A percentile compares a stretch with the other conserved stretches of the same genome.
Evolutionary conservation across 1,140 invertebrate genomes (phyloP).

Genomic region (Melipona quadrifasciata): DNA sequence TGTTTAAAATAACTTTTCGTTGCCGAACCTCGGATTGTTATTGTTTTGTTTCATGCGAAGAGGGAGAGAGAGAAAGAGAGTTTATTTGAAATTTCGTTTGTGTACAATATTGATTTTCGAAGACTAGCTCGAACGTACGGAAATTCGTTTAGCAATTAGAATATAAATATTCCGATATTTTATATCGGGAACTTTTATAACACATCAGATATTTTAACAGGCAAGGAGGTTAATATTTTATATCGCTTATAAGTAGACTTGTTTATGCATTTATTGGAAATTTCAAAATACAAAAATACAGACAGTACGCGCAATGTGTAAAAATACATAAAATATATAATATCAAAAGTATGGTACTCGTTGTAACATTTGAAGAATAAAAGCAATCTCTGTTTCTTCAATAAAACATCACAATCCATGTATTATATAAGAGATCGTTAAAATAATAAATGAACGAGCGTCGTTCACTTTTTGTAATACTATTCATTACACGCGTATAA

Average conservation of each 20-base stretch:
- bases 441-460: neutral
- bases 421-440: neutral
- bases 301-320: too few relatives aligned
- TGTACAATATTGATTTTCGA: neutral
- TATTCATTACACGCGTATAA: neutral
- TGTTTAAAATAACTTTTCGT: neutral
- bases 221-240: neutral
- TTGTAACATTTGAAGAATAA: too few relatives aligned
- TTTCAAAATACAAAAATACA: too few relatives aligned
- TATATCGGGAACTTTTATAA: neutral
- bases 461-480: neutral
- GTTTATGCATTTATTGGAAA: too few relatives aligned
- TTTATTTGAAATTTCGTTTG: neutral
- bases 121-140: neutral
- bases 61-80: neutral
- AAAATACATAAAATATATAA: too few relatives aligned
- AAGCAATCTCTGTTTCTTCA: too few relatives aligned
- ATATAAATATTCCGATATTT: neutral
- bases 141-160: neutral
- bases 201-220: neutral
- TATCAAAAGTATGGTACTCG: too few relatives aligned
- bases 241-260: neutral
- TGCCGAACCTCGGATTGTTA: neutral
- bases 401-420: too few relatives aligned
- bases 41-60: neutral